phyloP scores from a whole-genome alignment of 2,888 invertebrate species.

The Eupithecia centaureata region DNA sequence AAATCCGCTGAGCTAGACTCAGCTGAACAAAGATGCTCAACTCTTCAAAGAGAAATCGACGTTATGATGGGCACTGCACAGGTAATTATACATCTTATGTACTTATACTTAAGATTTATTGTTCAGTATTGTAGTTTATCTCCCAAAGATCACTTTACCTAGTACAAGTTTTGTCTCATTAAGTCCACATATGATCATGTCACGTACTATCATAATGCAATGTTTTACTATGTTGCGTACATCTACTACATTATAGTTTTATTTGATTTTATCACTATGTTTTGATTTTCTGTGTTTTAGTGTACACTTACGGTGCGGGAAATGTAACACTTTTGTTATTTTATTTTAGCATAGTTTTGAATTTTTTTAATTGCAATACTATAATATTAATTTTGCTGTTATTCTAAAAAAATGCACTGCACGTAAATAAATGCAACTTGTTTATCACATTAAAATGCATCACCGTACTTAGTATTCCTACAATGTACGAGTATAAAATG shows the following conservation, averaged over 20 bases:
- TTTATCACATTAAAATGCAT: neutral
- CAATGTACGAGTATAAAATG: conserved; percentile 1
- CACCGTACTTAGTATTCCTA: conserved; percentile 13
- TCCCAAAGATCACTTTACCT: conserved; percentile 1
- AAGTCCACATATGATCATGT: conserved; percentile 20
- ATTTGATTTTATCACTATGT: conserved; percentile 38
- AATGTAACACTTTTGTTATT: conserved; percentile 3
- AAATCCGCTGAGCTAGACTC: conserved; percentile 76
- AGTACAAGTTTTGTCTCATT: conserved; percentile 16
- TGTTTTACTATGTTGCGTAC: conserved; percentile 55
- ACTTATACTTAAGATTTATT: conserved; percentile 1
- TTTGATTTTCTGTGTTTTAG: conserved; percentile 44
- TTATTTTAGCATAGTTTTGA: neutral
- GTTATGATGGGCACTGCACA: conserved; percentile 65
- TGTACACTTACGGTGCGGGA: conserved; percentile 45
- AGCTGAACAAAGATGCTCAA: conserved; percentile 70
- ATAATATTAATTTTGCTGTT: neutral
- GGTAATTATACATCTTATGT: conserved; percentile 54
- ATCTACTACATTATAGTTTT: conserved; percentile 24
- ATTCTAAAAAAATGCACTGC: neutral
- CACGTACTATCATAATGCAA: conserved; percentile 38
- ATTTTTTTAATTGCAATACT: neutral
- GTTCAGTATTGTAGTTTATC: neutral
- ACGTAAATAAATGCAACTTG: neutral
- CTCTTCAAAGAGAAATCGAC: conserved; percentile 75